Evolutionary conservation across 2,113 vertebrate genomes (phyloP).

Genomic region (Megaceryle torquata): DNA sequence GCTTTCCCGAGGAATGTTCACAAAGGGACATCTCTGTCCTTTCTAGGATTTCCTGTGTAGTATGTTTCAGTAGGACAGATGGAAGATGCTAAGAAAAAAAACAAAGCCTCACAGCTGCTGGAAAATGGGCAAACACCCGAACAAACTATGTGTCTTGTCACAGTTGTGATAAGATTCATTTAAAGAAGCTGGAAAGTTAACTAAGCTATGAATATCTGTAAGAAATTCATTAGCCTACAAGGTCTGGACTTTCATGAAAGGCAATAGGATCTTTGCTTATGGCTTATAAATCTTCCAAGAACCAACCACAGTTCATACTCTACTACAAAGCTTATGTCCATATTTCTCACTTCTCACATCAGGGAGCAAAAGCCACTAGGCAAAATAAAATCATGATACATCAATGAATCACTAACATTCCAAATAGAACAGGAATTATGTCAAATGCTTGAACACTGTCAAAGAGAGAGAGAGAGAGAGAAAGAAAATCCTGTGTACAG

Average conservation of each 20-base stretch:
- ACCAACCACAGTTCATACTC: background rate
- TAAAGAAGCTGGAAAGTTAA: background rate
- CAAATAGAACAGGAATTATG: background rate
- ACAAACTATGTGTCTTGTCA: background rate
- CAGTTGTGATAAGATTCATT: background rate
- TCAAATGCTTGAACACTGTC: background rate
- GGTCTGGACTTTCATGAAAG: background rate
- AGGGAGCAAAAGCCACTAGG: background rate
- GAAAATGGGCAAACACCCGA: background rate
- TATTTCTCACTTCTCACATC: background rate
- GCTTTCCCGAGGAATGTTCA: background rate
- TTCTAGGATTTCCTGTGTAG: background rate
- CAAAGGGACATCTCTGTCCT: background rate
- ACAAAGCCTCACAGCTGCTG: background rate
- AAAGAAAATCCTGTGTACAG: background rate
- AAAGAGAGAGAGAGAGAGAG: background rate
- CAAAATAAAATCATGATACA: background rate
- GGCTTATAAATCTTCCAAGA: background rate
- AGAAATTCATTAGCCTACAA: background rate
- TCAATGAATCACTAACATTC: background rate
- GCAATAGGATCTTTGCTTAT: background rate
- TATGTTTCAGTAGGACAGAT: background rate
- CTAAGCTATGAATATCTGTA: background rate
- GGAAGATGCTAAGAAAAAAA: background rate
- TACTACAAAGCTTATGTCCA: rapidly evolving